Base-by-base conservation (phyloP, 2,888 invertebrate species). In the Himalopsyche japonica region DNA sequence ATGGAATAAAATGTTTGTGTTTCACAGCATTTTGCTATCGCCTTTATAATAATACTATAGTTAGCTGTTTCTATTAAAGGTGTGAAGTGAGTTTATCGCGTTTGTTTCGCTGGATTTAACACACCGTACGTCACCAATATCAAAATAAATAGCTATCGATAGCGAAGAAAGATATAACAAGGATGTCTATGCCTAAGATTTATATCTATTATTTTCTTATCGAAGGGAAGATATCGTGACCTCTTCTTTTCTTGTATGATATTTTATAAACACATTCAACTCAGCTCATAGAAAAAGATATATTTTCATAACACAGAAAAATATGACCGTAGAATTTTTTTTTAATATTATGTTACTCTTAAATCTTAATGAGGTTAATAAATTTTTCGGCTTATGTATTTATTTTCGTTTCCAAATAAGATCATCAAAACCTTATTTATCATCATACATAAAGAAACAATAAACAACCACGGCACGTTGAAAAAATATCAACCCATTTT, bases 121-220 rank as follows among this genome's bases (percentile, higher is more conserved):
- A 85, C 84, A 80, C 84, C 79, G 78, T 76, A 82, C 80, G 86
- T 82, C 85, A 85, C 85, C 85, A 86, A 86, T 87, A 87, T 87
- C 83, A 85, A 86, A 86, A 87, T 86, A 86, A 81, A 87, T 85
- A 76, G 85, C 84, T 82, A 64, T 80, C 82, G 87, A 87, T 87
- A 85, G 83, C 47, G 76, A 37, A 76, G 80, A 76, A 57, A 48
- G 85, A 86, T 85, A 86, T 83, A 80, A 82, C 82, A 81, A 81
- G 84, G 81, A 79, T 86, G 86, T 86, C 84, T 27, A n/a, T 57
- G 43, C 32, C 80, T 30, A 78, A 80, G 86, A 87, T 87, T 87
- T 87, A 86, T 85, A 84, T 84, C 83, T 83, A 37, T 57, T 43
- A 47, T 37, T 82, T 79, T 79, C 70, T 85, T 86, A 84, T 82